Base-by-base conservation (phyloP, 2,888 invertebrate genomes). In the Sphecodes monilicornis region DNA sequence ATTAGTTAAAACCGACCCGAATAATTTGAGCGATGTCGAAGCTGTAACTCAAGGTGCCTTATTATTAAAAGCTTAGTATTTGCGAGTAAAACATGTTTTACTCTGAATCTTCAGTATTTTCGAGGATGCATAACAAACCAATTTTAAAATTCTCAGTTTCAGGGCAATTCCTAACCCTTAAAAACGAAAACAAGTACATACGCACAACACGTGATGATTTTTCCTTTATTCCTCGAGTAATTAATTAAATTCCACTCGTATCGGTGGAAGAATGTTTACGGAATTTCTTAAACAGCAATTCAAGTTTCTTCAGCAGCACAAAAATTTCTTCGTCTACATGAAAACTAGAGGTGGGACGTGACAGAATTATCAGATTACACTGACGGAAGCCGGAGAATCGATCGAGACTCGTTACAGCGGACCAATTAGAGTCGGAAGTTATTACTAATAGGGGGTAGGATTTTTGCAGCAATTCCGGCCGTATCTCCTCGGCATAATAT, bases 351-450 rank as follows among this genome's bases (percentile, higher is more conserved):
- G 10, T 32, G 36, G 46, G 0, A 46, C 32, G 69, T 70, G 81
- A 71, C 54, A 72, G 71, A 16, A 75, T 82, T 32, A 66, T 76
- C 82, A 39, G n/a, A 66, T 18, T n/a, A 32, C 57, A 39, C 54
- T 39, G 46, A 57, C 57, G 57, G 57, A 64, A 39, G 69, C n/a
- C 13, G 26, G 0, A 43, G 72, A 66, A 84, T 84, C 78, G 85
- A 78, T 78, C 68, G 57, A 13, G 50, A 39, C 66, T 29, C 76
- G 66, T 76, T 70, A 73, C 54, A 57, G 75, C 79, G 32, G 32
- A 57, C 75, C 80, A 84, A 89, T 90, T 89, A 84, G 77, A 84
- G 80, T 68, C 70, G 74, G 64, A 73, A 77, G 74, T 50, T 50
- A 68, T 84, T 78, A 74, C 41, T 60, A 54, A 69, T 39, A 57